Base-by-base conservation (phyloP, 2,797 vertebrate genomes). In the Alosa sapidissima region DNA sequence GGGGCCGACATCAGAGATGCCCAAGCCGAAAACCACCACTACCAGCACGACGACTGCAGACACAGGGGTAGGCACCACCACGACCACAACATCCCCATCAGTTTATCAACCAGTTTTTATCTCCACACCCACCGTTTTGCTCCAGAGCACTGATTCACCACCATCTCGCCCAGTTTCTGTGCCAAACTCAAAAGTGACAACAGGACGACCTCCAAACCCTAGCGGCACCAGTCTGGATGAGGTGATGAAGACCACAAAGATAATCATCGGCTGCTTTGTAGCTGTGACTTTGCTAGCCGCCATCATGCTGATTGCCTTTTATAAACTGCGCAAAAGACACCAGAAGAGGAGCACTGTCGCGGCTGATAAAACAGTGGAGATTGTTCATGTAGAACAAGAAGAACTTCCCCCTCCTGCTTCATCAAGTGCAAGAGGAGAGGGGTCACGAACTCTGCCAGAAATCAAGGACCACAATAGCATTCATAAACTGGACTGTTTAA, bases 171-270 rank as follows among this genome's bases (percentile, higher is more conserved):
- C 93, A 86, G 94, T 94, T 75, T 96, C 93, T 14, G 92, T 92
- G 2, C 96, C 97, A 82, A 96, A 96, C 10, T 89, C 94, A 3
- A 95, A 96, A 88, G 89, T 94, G 81, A 94, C 92, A 52, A 96
- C 93, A 55, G 94, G 96, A 89, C 96, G 96, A 89, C 95, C 94
- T 87, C 96, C 96, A 86, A 94, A 93, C 85, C 87, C 89, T 2
- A 84, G 91, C 51, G 93, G 93, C 52, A 97, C 98, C 88, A 99
- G 98, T 91, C 88, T 99, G 91, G 98, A 99, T 85, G 98, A 99
- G 93, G 98, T 99, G 88, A 99, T 99, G 98, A 98, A 97, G 94
- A 99, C 98, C 91, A 99, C 98, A 81, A 99, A 99, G 91, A 99
- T 99, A 92, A 99, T 99, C 94, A 99, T 99, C 82, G 98, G 98